Conservation (phyloP, 2,888 invertebrate genomes). For the Gnatocerus cornutus region DNA sequence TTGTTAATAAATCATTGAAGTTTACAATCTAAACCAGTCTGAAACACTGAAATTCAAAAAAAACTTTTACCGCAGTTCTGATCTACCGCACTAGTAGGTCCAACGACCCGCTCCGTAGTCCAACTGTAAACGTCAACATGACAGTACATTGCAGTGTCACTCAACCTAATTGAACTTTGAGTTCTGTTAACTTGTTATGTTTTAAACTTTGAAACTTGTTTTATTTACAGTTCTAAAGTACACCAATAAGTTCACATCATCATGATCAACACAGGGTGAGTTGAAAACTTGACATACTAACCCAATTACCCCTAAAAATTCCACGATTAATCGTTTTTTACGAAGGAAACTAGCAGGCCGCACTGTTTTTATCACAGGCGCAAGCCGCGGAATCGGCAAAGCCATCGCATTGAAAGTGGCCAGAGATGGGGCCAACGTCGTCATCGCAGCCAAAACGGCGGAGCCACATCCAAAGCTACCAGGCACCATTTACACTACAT, state of each 20-base stretch:
- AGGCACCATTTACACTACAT: slow-evolving; percentile 93
- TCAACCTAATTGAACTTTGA: slow-evolving; percentile 28
- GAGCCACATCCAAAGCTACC: slow-evolving; percentile 92
- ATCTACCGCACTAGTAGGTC: no score
- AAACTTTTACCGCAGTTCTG: no score
- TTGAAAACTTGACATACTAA: slow-evolving; percentile 9
- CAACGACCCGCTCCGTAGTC: neutral
- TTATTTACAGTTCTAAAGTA: slow-evolving; percentile 6
- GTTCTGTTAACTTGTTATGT: slow-evolving; percentile 9
- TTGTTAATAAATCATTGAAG: neutral
- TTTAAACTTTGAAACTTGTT: slow-evolving; percentile 6
- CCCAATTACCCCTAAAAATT: neutral
- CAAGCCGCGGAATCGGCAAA: slow-evolving; percentile 96
- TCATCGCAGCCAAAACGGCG: slow-evolving; percentile 93
- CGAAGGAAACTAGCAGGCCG: slow-evolving; percentile 85
- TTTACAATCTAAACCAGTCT: neutral
- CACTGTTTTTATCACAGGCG: slow-evolving; percentile 96
- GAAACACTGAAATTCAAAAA: no score
- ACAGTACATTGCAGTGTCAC: slow-evolving; percentile 22
- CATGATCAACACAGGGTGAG: slow-evolving; percentile 59
- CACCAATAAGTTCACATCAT: slow-evolving; percentile 9
- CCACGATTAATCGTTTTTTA: slow-evolving; percentile 37
- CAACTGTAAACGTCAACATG: slow-evolving; percentile 8
- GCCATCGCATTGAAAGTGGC: slow-evolving; percentile 95
- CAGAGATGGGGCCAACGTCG: slow-evolving; percentile 92